Conservation (phyloP, 2,113 vertebrate genomes). For the Gulo gulo region DNA sequence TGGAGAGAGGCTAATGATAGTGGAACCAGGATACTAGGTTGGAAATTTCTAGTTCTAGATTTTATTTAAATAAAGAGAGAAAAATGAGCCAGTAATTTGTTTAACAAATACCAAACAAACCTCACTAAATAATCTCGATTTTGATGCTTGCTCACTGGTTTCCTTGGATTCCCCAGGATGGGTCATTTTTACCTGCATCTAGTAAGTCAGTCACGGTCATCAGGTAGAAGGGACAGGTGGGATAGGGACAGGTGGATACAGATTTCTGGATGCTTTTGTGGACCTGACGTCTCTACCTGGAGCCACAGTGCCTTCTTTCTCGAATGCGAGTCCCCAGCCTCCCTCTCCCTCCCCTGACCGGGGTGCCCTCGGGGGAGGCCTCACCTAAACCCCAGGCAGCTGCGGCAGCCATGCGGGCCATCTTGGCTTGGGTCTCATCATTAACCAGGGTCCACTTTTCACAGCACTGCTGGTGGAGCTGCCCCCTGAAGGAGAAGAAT, state of each 20-base stretch:
- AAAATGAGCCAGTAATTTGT: neutral
- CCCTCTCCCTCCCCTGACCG: rapidly evolving
- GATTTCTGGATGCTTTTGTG: rapidly evolving
- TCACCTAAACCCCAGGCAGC: conserved; percentile 98
- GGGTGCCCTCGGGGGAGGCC: neutral
- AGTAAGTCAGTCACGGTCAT: neutral
- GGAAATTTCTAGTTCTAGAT: neutral
- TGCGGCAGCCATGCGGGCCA: conserved; percentile 99
- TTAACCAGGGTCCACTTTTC: conserved; percentile 98
- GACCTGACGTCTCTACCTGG: neutral
- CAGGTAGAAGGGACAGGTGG: neutral
- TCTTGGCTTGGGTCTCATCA: conserved; percentile 97
- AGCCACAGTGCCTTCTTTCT: neutral
- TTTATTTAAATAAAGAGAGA: neutral
- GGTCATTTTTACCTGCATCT: neutral
- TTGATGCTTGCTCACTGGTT: neutral
- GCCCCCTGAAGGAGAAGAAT: conserved; percentile 88
- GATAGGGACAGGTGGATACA: rapidly evolving
- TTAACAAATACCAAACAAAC: neutral
- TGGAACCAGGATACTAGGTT: neutral
- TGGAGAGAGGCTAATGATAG: neutral
- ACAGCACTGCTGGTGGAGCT: conserved; percentile 98
- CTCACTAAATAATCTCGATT: neutral
- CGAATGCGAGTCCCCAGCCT: neutral
- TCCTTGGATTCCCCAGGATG: neutral